Percentiles rank a stretch among this genome's conserved stretches.
phyloP scores from a whole-genome alignment of 1,140 invertebrate species.

The Zaprionus ghesquierei region DNA sequence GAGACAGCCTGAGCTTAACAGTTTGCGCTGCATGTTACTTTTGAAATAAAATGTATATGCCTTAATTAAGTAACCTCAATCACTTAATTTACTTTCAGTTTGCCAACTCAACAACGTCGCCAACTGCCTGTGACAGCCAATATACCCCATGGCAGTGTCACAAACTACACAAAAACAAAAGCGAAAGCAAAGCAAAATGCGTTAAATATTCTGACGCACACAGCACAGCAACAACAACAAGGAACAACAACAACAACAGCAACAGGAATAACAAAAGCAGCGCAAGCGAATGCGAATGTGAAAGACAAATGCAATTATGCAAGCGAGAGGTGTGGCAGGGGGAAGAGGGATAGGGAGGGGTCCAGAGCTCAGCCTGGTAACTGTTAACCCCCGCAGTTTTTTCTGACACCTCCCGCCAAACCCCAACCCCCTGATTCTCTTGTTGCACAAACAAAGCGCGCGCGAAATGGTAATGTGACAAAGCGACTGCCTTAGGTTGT shows the following conservation, averaged over 20 bases:
- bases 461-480: constrained; percentile 8
- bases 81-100: neutral
- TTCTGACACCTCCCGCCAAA: neutral
- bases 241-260: neutral
- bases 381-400: constrained; percentile 8
- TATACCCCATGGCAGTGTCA: neutral
- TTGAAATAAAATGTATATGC: neutral
- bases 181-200: constrained; percentile 13
- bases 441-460: constrained; percentile 42
- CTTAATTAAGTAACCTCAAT: too few relatives aligned
- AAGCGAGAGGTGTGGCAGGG: neutral
- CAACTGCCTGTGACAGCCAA: neutral
- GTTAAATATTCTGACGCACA: constrained; percentile 41
- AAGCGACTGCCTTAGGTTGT: neutral
- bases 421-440: neutral
- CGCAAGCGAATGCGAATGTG: constrained; percentile 32
- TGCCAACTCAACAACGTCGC: too few relatives aligned
- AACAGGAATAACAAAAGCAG: neutral
- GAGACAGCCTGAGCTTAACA: too few relatives aligned
- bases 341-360: neutral
- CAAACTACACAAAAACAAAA: neutral
- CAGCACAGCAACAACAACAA: neutral
- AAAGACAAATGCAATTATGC: constrained; percentile 68
- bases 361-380: neutral
- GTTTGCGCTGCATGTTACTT: neutral